Evolutionary conservation across 2,888 invertebrate species (phyloP), one percentile per base, ranked within the genome.

Genomic region (Tipula lateralis): DNA sequence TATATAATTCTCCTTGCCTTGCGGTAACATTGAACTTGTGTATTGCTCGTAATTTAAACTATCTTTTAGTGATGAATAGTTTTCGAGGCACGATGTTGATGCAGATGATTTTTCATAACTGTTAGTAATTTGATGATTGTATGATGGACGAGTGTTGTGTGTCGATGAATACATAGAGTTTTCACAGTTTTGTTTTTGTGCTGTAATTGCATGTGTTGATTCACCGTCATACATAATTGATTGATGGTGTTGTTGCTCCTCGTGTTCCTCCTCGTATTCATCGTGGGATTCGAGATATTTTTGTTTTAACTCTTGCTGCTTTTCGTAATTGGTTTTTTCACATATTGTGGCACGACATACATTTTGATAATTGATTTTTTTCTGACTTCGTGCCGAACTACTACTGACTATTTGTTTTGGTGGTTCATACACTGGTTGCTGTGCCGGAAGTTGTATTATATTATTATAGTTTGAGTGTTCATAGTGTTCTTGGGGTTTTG

Each of bases 361-460:
- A 39, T 36, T 36, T 19, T 84, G 84, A 29, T 84, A 83, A 34
- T 83, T 34, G 32, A 83, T 34, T 34, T 83, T 82, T 1, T 13
- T 82, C 6, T 32, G 29, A 1, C 1, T 82, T 16, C 30, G 29
- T n/a, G 5, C 32, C 12, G n/a, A 9, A 30, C 5, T 81, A 66
- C 13, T 66, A 81, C 32, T 82, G 16, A 30, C 1, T n/a, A n/a
- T 32, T 32, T 30, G 29, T 30, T 30, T 82, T 9, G 30, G 82
- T 13, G 32, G 83, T 13, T 83, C 24, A 19, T 83, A 34, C 12
- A 34, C 9, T 13, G 32, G 83, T 36, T 83, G 32, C 16, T 83
- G 83, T 24, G 16, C 3, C 19, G 24, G 34, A 2, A 32, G 24
- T 24, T 36, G 36, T 24, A 90, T 86, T 92, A 91, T 86, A 29